These are phyloP conservation scores for Troglohyphantes excavatus DNA, from an alignment of 2,888 invertebrate genomes.

Conservation along the genomic window DNA sequence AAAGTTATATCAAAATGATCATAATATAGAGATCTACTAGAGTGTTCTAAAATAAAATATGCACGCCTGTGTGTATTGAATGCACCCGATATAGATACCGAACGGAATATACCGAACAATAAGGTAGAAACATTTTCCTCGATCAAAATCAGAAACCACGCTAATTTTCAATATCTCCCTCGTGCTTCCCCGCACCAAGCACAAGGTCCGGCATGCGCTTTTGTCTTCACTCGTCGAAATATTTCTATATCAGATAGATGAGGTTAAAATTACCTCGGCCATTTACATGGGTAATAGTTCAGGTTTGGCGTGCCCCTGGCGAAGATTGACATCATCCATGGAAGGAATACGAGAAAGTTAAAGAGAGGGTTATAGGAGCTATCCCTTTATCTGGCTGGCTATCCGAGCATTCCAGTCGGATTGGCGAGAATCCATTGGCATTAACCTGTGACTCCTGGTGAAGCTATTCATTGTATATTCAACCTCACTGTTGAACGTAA, in stretches of 20 bases:
- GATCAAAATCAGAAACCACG: too few species aligned
- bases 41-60: too few species aligned
- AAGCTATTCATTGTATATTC: neutral
- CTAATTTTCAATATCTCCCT: too few species aligned
- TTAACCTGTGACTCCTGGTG: constrained; percentile 34
- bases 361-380: neutral
- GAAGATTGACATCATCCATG: constrained; percentile 28
- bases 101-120: too few species aligned
- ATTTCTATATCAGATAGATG: constrained; percentile 39
- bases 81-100: too few species aligned
- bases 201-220: constrained; percentile 6
- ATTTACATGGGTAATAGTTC: constrained; percentile 51
- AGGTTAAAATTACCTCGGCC: constrained; percentile 35
- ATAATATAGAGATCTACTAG: too few species aligned
- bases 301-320: constrained; percentile 23
- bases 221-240: constrained; percentile 24
- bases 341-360: neutral
- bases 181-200: too few species aligned
- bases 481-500: too few species aligned
- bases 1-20: too few species aligned
- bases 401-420: constrained; percentile 36
- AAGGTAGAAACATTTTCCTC: too few species aligned
- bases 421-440: constrained; percentile 9
- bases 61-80: too few species aligned
- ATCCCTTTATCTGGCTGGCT: constrained; percentile 25